These are phyloP conservation scores for Rhineura floridana DNA, from an alignment of 2,113 vertebrate species.

Conservation along the genomic window DNA sequence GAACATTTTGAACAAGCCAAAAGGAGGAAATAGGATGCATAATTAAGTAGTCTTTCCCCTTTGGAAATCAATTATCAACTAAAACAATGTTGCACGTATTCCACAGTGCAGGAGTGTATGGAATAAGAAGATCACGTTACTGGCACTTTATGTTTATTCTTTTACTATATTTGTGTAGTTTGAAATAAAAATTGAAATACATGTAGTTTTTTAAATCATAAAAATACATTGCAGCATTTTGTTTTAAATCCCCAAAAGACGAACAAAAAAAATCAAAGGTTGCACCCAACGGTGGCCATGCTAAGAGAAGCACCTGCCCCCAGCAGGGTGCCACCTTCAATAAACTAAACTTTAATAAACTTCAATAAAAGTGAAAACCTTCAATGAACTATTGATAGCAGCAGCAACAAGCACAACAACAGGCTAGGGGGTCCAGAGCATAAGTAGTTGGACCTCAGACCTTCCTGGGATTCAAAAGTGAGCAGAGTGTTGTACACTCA, in stretches of 20 bases:
- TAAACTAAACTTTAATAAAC: too few relatives aligned
- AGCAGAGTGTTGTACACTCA: too few relatives aligned
- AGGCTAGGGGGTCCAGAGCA: neutral
- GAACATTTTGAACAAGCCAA: neutral
- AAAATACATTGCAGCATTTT: too few relatives aligned
- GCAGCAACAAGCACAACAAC: too few relatives aligned
- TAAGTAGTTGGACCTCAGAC: neutral
- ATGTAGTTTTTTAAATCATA: too few relatives aligned
- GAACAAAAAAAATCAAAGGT: too few relatives aligned
- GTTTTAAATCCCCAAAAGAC: too few relatives aligned
- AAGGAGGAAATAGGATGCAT: neutral
- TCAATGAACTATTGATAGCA: neutral
- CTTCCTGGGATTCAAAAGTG: too few relatives aligned
- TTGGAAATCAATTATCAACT: neutral
- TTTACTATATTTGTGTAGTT: neutral
- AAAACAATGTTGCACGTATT: neutral
- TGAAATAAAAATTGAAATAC: too few relatives aligned
- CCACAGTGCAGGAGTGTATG: neutral
- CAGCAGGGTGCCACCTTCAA: too few relatives aligned
- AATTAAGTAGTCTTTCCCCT: neutral
- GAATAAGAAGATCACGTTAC: neutral
- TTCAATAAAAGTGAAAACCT: neutral
- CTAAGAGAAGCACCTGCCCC: too few relatives aligned
- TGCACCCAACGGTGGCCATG: too few relatives aligned
- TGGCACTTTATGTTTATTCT: neutral